Evolutionary conservation across 37 sponge, comb jelly and placozoan species (phyloP).

Genomic region (Petrosia ficiformis): DNA sequence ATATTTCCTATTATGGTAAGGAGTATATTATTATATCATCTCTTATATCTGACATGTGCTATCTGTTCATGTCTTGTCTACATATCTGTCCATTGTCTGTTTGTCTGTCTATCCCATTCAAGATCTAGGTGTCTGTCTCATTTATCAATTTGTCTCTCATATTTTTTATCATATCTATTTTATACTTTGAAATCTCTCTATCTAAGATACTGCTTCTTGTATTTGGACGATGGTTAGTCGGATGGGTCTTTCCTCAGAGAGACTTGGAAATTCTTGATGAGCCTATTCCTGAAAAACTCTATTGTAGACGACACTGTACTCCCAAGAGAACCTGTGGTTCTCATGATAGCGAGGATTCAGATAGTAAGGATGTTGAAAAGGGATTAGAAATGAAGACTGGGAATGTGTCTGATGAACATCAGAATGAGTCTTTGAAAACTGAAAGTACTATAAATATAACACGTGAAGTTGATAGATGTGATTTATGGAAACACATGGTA

Average conservation of each 20-base stretch:
- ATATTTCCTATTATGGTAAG: conserved; percentile 78
- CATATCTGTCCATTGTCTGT: not conserved
- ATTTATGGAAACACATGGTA: conserved; percentile 57
- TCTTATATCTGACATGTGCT: too few relatives aligned
- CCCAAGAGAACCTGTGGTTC: not conserved
- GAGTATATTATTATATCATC: not conserved
- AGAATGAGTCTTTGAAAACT: not conserved
- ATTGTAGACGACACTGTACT: conserved; percentile 26
- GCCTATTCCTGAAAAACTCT: conserved; percentile 56
- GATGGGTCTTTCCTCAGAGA: conserved; percentile 38
- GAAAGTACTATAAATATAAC: conserved; percentile 32
- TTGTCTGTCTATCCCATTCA: too few relatives aligned
- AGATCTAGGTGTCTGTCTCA: too few relatives aligned
- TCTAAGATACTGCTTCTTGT: conserved; percentile 48
- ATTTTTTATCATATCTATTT: too few relatives aligned
- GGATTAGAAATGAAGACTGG: not conserved
- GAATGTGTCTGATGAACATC: too few relatives aligned
- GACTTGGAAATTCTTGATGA: conserved; percentile 72
- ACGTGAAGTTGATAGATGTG: conserved; percentile 53
- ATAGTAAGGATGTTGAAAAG: not conserved
- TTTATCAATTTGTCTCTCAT: too few relatives aligned
- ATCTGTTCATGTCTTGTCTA: not conserved
- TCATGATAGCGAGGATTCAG: not conserved
- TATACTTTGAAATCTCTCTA: too few relatives aligned
- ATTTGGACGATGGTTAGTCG: conserved; percentile 48